Evolutionary conservation across 2,113 vertebrate genomes (phyloP), one percentile per base, ranked within the genome.

Genomic region (Trochalopteron elliotii): DNA sequence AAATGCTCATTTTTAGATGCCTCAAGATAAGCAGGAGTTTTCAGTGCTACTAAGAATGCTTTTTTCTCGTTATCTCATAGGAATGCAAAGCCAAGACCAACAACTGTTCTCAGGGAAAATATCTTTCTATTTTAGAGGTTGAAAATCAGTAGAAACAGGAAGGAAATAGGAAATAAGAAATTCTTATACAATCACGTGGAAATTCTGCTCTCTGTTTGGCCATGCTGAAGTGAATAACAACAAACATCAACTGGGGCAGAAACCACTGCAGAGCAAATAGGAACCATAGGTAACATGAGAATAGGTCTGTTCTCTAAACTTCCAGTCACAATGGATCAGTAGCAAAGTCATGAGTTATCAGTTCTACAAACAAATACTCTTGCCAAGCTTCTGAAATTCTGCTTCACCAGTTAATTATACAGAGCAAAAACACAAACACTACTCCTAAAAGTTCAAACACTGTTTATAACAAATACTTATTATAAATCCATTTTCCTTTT

Each of bases 161-260:
- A 57, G 19, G 19, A 69, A 75, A 40, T 7, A 35, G 1, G n/a
- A 57, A 40, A 59, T 39, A 39, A 39, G 37, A 39, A 39, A 31
- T 20, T 37, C 23, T 31, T 18, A 14, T 5, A 30, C 0, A 1
- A 49, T 3, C 42, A 40, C 6, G 7, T 4, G 19, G 47, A 76
- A 80, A 57, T 67, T 22, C 37, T 44, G 5, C 42, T 85, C 30
- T 27, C 23, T 60, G 27, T 42, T 47, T 35, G 52, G 21, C 0
- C 63, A 1, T 12, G 23, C n/a, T 65, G 28, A 89, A 83, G 18
- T 12, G 12, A 78, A 2, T 7, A 75, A 39, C 21, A 70, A 31
- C 37, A 70, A 79, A 40, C 25, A 63, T 47, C 27, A 76, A 21
- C 1, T 27, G 13, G 28, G 53, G 39, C 37, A 87, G 56, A 75